Conservation (phyloP, 2,113 vertebrate species). For the Thunnus maccoyii region DNA sequence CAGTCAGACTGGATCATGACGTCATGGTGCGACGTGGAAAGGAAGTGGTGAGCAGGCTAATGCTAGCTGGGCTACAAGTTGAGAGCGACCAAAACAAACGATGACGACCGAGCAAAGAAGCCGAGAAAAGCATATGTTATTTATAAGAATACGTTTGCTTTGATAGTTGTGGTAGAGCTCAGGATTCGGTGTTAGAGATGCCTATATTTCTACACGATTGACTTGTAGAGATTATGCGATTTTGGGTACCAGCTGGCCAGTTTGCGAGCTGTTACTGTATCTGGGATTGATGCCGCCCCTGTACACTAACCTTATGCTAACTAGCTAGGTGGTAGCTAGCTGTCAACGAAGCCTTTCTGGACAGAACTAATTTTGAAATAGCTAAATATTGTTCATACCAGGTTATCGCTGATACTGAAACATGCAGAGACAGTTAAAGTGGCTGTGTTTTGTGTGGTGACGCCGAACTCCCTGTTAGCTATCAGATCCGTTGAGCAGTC, state of each 20-base stretch:
- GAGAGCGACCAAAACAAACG: constrained; percentile 81
- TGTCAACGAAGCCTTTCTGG: constrained; percentile 5
- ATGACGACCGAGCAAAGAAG: constrained; percentile 36
- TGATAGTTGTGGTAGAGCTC: neutral
- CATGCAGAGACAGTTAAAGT: constrained; percentile 12
- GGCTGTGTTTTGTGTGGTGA: neutral
- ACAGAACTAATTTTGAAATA: neutral
- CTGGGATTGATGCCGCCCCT: neutral
- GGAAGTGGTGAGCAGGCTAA: constrained; percentile 78
- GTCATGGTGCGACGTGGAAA: constrained; percentile 83
- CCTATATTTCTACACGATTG: neutral
- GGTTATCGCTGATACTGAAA: neutral
- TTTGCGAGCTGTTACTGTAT: constrained; percentile 40
- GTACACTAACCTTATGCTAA: constrained; percentile 45
- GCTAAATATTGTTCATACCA: neutral
- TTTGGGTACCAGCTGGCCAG: constrained; percentile 8
- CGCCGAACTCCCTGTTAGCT: neutral
- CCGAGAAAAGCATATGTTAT: constrained; percentile 7
- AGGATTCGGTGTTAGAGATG: neutral
- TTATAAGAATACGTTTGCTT: neutral
- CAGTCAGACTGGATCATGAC: constrained; percentile 37
- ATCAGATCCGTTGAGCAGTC: neutral
- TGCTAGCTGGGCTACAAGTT: constrained; percentile 52
- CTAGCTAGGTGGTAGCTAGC: constrained; percentile 18
- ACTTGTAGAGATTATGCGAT: neutral